Conservation (phyloP, 2,888 invertebrate genomes). For the Troides aeacus region DNA sequence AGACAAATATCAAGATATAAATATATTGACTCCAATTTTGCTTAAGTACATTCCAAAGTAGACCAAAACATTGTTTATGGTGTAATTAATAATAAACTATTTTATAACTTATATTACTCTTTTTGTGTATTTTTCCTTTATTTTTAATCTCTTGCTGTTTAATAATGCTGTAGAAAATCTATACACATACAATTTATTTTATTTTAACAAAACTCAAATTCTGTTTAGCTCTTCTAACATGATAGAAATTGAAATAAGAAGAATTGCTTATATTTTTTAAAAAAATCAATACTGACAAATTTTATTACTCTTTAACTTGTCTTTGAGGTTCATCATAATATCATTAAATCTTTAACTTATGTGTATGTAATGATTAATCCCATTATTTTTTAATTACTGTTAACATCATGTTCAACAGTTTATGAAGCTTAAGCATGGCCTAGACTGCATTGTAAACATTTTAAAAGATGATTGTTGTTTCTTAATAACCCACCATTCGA, state of each 20-base stretch:
- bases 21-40: neutral
- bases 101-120: neutral
- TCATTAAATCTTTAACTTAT: neutral
- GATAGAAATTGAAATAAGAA: conserved; percentile 25
- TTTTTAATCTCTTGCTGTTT: neutral
- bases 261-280: too few relatives aligned
- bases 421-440: neutral
- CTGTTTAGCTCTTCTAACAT: neutral
- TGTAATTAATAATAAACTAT: too few relatives aligned
- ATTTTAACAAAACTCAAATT: too few relatives aligned
- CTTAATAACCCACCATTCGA: too few relatives aligned
- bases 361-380: conserved; percentile 10
- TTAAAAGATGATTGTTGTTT: too few relatives aligned
- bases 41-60: neutral
- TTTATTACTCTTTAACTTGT: neutral
- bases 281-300: neutral
- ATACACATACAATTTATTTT: too few relatives aligned
- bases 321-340: neutral
- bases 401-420: neutral
- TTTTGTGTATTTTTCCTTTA: too few relatives aligned
- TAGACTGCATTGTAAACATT: neutral
- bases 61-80: neutral
- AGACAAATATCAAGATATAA: neutral
- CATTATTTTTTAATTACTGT: conserved; percentile 21
- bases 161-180: neutral